Percentiles rank a stretch among this genome's conserved stretches.
Evolutionary conservation across 30 jellyfish, hydroid and myxozoan species (phyloP).

Genomic region (Nemopilema nomurai): DNA sequence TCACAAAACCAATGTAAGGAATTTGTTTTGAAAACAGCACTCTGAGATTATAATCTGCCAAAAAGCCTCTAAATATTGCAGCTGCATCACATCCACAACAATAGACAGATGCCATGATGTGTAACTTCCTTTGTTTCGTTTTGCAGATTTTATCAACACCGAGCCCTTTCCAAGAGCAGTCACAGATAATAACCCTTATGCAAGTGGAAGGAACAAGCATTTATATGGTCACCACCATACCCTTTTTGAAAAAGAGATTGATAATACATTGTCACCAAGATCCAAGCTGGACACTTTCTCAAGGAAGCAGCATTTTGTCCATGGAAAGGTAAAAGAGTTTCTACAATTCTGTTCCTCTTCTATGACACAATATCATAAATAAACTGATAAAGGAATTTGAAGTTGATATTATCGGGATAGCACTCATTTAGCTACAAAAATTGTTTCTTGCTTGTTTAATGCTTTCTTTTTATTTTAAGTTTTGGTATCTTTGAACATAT

Average conservation of each 20-base stretch:
- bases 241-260: slow-evolving; percentile 35
- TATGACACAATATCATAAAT: too few relatives aligned
- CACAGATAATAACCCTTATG: slow-evolving; percentile 44
- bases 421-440: too few relatives aligned
- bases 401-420: too few relatives aligned
- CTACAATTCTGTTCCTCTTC: too few relatives aligned
- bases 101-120: background rate
- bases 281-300: slow-evolving; percentile 32
- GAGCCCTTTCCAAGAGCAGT: slow-evolving; percentile 47
- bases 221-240: slow-evolving; percentile 49
- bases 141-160: slow-evolving; percentile 12
- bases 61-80: background rate
- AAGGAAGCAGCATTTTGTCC: slow-evolving; percentile 64
- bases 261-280: slow-evolving; percentile 21
- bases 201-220: slow-evolving; percentile 27
- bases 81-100: background rate
- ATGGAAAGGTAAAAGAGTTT: slow-evolving; percentile 78
- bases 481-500: too few relatives aligned
- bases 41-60: background rate
- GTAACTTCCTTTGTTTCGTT: background rate
- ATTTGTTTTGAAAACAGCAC: background rate
- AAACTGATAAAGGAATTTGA: too few relatives aligned
- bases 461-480: too few relatives aligned
- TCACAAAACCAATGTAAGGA: background rate
- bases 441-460: too few relatives aligned